Base-by-base conservation (phyloP, 2,888 invertebrate species). In the Conus canariensis region DNA sequence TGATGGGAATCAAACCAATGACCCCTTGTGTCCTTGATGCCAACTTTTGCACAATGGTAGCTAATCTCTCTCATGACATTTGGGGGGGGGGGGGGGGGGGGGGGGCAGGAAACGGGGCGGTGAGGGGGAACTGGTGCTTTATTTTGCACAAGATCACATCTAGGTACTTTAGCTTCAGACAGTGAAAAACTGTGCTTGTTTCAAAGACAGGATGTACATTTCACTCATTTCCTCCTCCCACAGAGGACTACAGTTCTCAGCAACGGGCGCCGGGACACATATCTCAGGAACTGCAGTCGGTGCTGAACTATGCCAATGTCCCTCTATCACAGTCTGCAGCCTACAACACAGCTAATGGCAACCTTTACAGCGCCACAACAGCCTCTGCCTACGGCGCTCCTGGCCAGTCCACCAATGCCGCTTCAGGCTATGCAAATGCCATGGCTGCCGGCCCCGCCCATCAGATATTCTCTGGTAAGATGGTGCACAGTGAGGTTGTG, bases 221-320 rank as follows among this genome's bases (percentile, higher is more conserved):
- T 64, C 64, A 14, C 64, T 14, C 64, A 7, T 7, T 64, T 14
- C 64, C 64, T 16, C 64, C 64, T 16, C 22, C 25, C n/a, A 14
- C 80, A 87, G 85, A 89, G 9, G 86, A 85, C 70, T 89, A 90
- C 85, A 86, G 85, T 12, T 85, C 88, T 77, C 87, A 89, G 74
- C 90, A 89, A 80, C 90, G 70, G 6, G 70, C 60, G n/a, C 86
- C 88, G 22, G 89, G 87, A 16, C 91, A 91, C 25, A 90, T 91
- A 59, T 90, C 91, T 58, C 92, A 91, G 19, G 92, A 92, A 87
- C 90, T 92, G 10, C 92, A 92, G 90, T 92, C 92, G 25, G 92
- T 92, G 5, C 85, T 92, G 89, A 92, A 87, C 89, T 92, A 92
- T 82, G 92, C 92, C 74, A 91, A 91, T 64, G 91, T 92, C 56